A percentile compares a stretch with the other conserved stretches of the same genome.
phyloP scores from a whole-genome alignment of 2,888 invertebrate genomes.

The Parochlus steinenii region DNA sequence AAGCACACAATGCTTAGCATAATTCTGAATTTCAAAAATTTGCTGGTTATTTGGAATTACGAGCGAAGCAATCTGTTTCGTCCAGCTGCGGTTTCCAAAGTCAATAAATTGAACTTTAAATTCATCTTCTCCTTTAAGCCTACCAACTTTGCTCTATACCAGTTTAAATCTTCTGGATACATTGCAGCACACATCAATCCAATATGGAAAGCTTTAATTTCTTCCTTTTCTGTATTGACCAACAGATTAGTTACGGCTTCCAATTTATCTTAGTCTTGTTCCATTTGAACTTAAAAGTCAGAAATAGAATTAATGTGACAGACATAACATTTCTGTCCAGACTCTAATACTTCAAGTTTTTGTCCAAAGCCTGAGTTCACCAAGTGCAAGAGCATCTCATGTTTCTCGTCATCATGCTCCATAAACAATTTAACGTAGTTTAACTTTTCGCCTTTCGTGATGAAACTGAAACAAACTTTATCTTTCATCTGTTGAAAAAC shows the following conservation, averaged over 20 bases:
- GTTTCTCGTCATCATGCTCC: slow-evolving; percentile 22
- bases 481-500: no score
- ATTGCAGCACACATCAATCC: slow-evolving; percentile 45
- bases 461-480: slow-evolving; percentile 27
- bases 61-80: no score
- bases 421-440: slow-evolving; percentile 45
- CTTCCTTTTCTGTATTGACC: slow-evolving; percentile 36
- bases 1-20: slow-evolving; percentile 44
- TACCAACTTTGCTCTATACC: slow-evolving; percentile 51
- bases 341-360: slow-evolving; percentile 34
- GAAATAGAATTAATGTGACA: slow-evolving; percentile 56
- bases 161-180: slow-evolving; percentile 44
- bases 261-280: slow-evolving; percentile 40
- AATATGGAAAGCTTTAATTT: slow-evolving; percentile 32
- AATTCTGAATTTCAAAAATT: slow-evolving; percentile 37
- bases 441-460: slow-evolving; percentile 21
- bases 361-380: slow-evolving; percentile 37
- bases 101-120: slow-evolving; percentile 50
- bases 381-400: slow-evolving; percentile 6
- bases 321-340: slow-evolving; percentile 48
- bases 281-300: slow-evolving; percentile 66
- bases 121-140: slow-evolving; percentile 35
- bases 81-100: slow-evolving; percentile 53
- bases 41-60: no score
- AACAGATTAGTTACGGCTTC: slow-evolving; percentile 41